These are phyloP conservation scores for Troglohyphantes excavatus DNA, from an alignment of 2,888 invertebrate species.

Conservation along the genomic window DNA sequence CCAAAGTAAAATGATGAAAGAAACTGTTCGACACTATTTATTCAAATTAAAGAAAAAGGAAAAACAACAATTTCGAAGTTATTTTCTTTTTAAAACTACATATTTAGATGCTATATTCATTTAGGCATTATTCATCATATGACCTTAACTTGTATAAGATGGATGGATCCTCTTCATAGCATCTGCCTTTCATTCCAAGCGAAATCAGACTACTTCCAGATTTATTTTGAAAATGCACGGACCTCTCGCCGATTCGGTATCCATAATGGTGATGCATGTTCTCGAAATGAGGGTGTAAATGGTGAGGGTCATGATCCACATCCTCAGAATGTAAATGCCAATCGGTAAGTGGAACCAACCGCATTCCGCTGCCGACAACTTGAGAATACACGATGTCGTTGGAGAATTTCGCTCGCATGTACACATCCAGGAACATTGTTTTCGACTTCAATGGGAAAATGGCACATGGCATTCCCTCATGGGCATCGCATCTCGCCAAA, in stretches of 20 bases:
- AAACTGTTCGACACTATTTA: too few relatives aligned
- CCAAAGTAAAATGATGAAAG: too few relatives aligned
- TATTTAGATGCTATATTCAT: too few relatives aligned
- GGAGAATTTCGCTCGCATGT: constrained; percentile 47
- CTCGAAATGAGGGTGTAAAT: background rate
- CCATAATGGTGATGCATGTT: background rate
- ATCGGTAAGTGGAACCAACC: constrained; percentile 18
- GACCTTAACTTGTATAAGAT: too few relatives aligned
- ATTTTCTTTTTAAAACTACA: background rate
- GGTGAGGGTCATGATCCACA: too few relatives aligned
- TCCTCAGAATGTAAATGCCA: constrained; percentile 6
- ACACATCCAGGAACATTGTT: constrained; percentile 33
- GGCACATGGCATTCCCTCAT: background rate
- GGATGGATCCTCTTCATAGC: constrained; percentile 57
- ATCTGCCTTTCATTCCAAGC: constrained; percentile 39
- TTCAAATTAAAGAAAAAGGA: too few relatives aligned
- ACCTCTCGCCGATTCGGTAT: background rate
- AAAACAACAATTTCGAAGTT: too few relatives aligned
- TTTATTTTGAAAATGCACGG: background rate
- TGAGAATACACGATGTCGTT: constrained; percentile 52
- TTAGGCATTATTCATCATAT: too few relatives aligned
- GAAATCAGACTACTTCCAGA: background rate
- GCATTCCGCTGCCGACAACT: constrained; percentile 24
- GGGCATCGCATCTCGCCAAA: constrained; percentile 48
- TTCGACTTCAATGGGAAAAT: constrained; percentile 58